A percentile compares a stretch with the other conserved stretches of the same genome.
phyloP scores from a whole-genome alignment of 2,113 vertebrate species.

The Nothocercus julius region DNA sequence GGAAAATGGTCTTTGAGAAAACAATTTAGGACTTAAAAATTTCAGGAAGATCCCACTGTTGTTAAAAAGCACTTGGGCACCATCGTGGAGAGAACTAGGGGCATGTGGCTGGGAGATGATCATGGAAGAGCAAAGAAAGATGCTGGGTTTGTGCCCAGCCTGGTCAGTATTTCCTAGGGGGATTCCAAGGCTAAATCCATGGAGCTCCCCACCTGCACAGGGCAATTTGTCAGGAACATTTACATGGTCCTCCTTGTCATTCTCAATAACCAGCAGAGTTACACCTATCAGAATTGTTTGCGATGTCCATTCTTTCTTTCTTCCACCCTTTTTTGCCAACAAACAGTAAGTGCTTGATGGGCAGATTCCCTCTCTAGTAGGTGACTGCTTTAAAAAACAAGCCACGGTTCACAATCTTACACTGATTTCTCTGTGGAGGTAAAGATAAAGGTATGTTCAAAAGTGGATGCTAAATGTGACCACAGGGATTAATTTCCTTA shows the following conservation, averaged over 20 bases:
- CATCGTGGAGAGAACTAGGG: background rate
- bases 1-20: background rate
- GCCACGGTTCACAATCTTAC: accelerated
- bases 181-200: background rate
- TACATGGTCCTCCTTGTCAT: background rate
- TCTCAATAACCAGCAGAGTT: background rate
- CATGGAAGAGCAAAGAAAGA: background rate
- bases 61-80: background rate
- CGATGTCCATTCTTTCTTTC: background rate
- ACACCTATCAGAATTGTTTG: background rate
- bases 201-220: background rate
- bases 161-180: background rate
- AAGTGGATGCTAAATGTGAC: background rate
- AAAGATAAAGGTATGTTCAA: background rate
- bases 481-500: background rate
- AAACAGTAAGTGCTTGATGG: accelerated
- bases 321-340: background rate
- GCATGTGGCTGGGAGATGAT: background rate
- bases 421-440: background rate
- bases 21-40: background rate
- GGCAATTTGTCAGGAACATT: background rate
- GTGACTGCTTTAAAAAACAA: background rate
- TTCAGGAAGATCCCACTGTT: background rate
- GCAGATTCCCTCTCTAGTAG: background rate
- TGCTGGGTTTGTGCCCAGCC: background rate